Conservation (phyloP, 2,888 invertebrate genomes). For the Caenorhabditis japonica region DNA sequence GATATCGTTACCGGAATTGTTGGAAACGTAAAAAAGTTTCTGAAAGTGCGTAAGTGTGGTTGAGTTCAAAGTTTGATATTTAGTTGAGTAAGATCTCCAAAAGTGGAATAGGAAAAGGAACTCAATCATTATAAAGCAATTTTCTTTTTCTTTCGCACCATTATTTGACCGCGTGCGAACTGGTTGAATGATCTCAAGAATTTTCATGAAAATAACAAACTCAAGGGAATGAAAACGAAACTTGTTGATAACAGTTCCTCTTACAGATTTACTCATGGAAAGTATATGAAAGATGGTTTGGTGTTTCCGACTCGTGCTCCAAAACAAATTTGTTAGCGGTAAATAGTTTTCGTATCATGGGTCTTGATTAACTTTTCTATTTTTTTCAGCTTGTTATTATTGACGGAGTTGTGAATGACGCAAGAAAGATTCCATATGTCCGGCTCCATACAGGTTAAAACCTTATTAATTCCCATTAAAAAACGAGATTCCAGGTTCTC, state of each 20-base stretch:
- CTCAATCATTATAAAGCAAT: slow-evolving; percentile 33
- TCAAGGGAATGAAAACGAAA: background rate
- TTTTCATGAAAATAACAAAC: slow-evolving; percentile 13
- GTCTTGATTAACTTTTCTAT: background rate
- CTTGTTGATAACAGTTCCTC: too few species aligned
- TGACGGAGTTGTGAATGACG: slow-evolving; percentile 71
- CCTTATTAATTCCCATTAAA: background rate
- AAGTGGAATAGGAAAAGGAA: slow-evolving; percentile 39
- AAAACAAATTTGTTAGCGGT: slow-evolving; percentile 60
- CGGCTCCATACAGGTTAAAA: slow-evolving; percentile 63
- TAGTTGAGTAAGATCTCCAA: too few species aligned
- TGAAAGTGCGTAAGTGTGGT: slow-evolving; percentile 59
- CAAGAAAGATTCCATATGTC: slow-evolving; percentile 71
- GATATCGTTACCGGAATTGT: slow-evolving; percentile 70
- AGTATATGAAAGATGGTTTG: slow-evolving; percentile 73
- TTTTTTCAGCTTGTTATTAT: slow-evolving; percentile 58
- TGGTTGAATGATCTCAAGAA: background rate
- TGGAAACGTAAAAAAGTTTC: slow-evolving; percentile 67
- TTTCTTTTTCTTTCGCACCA: slow-evolving; percentile 7
- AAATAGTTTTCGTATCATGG: too few species aligned
- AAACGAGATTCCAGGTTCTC: slow-evolving; percentile 52
- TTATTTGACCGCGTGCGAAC: background rate
- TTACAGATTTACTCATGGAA: slow-evolving; percentile 72
- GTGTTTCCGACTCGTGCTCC: slow-evolving; percentile 41
- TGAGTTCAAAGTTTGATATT: background rate